A percentile compares a stretch with the other conserved stretches of the same genome.
Conservation (phyloP, 1,140 invertebrate species). For the Reticulitermes speratus region DNA sequence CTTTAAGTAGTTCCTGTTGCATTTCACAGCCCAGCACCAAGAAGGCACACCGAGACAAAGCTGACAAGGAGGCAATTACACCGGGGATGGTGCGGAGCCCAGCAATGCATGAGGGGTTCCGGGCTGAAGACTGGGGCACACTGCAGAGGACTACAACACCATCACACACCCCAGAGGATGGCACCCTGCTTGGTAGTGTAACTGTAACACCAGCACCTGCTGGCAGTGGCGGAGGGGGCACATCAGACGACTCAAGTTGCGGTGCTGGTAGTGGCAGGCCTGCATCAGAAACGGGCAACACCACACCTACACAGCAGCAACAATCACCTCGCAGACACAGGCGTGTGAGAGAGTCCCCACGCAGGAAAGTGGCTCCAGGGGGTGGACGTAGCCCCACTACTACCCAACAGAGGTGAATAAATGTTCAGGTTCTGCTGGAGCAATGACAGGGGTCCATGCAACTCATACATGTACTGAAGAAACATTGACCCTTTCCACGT, state of each 20-base stretch:
- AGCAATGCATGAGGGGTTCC: conserved; percentile 47
- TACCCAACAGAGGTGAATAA: conserved; percentile 14
- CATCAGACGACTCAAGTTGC: conserved; percentile 67
- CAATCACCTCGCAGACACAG: conserved; percentile 53
- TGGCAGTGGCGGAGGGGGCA: conserved; percentile 41
- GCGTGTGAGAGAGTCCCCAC: conserved; percentile 62
- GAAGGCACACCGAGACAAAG: conserved; percentile 24
- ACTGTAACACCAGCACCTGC: background rate
- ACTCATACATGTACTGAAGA: too few relatives aligned
- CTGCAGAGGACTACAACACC: conserved; percentile 37
- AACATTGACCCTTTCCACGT: too few relatives aligned
- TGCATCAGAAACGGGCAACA: conserved; percentile 34
- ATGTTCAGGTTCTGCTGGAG: background rate
- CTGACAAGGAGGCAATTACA: conserved; percentile 43
- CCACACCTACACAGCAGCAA: conserved; percentile 37
- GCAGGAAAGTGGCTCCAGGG: conserved; percentile 57
- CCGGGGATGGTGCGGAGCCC: conserved; percentile 47
- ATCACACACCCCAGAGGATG: conserved; percentile 40
- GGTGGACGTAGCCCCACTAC: conserved; percentile 51
- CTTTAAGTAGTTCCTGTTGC: too few relatives aligned
- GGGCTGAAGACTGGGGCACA: conserved; percentile 49
- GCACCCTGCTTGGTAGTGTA: background rate
- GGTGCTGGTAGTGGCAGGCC: conserved; percentile 42
- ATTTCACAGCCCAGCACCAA: background rate
- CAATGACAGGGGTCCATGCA: background rate